Evolutionary conservation across 2,113 vertebrate species (phyloP).

Genomic region (Nannobrachium achirus): DNA sequence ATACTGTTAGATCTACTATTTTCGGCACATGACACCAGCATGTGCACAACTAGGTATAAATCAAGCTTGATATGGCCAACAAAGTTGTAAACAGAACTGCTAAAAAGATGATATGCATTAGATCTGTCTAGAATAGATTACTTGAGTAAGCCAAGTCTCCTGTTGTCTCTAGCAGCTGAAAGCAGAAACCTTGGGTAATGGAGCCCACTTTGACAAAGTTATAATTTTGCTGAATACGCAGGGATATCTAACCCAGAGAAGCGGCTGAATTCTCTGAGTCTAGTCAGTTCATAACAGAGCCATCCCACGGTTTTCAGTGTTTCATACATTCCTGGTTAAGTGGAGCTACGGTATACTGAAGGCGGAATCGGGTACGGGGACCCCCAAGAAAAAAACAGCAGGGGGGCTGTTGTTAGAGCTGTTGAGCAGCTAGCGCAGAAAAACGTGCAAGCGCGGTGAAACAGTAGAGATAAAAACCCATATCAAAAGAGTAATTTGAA

Average conservation of each 20-base stretch:
- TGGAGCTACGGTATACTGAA: conserved; percentile 5
- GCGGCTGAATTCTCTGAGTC: conserved; percentile 20
- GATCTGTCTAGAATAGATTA: conserved; percentile 28
- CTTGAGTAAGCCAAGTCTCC: conserved; percentile 42
- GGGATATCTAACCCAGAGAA: conserved; percentile 44
- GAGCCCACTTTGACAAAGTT: conserved; percentile 61
- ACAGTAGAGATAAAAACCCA: conserved; percentile 44
- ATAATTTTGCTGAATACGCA: conserved; percentile 58
- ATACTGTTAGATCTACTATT: too few relatives aligned
- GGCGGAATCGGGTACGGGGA: conserved; percentile 28
- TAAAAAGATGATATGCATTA: too few relatives aligned
- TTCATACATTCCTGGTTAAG: conserved; percentile 8
- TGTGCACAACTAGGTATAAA: too few relatives aligned
- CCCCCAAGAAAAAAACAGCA: conserved; percentile 35
- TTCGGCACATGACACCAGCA: too few relatives aligned
- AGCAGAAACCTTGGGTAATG: conserved; percentile 67
- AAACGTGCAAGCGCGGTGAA: conserved; percentile 23
- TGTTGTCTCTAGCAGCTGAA: conserved; percentile 62
- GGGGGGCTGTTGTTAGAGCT: conserved; percentile 38
- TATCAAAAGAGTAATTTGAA: conserved; percentile 44
- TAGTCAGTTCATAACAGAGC: conserved; percentile 25
- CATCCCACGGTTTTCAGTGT: conserved; percentile 28
- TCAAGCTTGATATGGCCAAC: too few relatives aligned
- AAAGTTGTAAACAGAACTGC: too few relatives aligned
- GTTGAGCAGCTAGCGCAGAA: background rate